phyloP scores from a whole-genome alignment of 2,113 vertebrate species.

The Xiphorhynchus elegans region DNA sequence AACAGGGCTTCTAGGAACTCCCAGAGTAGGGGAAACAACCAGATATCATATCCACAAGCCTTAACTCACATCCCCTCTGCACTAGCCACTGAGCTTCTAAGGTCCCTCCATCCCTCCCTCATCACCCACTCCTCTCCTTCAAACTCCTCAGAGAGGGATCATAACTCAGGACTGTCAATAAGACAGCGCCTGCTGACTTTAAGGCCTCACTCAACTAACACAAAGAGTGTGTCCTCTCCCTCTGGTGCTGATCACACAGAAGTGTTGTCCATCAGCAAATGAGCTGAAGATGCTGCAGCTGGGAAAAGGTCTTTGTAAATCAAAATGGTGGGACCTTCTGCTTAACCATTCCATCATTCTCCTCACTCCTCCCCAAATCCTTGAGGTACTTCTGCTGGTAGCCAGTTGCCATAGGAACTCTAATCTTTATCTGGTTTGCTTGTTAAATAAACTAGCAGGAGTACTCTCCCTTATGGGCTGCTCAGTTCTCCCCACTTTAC shows the following conservation, averaged over 20 bases:
- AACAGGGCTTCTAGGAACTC: not conserved
- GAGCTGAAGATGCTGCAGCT: not conserved
- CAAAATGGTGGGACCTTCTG: constrained; percentile 19
- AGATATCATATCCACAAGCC: not conserved
- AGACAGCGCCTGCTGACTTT: not conserved
- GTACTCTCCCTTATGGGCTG: not conserved
- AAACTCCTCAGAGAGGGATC: not conserved
- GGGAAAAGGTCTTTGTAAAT: constrained; percentile 17
- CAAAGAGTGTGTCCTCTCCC: not conserved
- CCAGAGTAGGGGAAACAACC: not conserved
- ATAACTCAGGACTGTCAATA: not conserved
- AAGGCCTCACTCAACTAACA: not conserved
- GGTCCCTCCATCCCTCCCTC: not conserved
- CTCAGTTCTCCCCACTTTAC: not conserved
- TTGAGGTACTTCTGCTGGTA: constrained; percentile 42
- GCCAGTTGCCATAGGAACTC: constrained; percentile 76
- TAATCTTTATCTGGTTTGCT: constrained; percentile 73
- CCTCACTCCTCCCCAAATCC: not conserved
- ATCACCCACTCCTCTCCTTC: not conserved
- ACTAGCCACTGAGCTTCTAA: not conserved
- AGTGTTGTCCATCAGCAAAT: not conserved
- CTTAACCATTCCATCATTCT: constrained; percentile 16
- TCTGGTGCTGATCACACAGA: not conserved
- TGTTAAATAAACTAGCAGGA: constrained; percentile 53
- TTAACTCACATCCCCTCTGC: not conserved